Evolutionary conservation across 2,888 invertebrate species (phyloP).

Genomic region (Helleia helle): DNA sequence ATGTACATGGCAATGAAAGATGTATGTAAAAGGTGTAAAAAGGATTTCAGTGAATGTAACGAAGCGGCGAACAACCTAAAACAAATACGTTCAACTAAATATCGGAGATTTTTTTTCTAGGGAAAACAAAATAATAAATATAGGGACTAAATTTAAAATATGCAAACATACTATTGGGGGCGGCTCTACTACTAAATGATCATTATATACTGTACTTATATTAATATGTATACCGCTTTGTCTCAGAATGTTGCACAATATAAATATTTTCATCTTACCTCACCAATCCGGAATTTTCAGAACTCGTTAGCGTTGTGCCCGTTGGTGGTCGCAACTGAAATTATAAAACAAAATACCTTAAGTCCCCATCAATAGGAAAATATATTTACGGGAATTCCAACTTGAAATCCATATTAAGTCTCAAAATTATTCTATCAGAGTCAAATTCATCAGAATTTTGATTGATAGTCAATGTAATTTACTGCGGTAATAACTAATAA

Average conservation of each 20-base stretch:
- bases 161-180: neutral
- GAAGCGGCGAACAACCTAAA: slow-evolving; percentile 68
- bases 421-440: no score
- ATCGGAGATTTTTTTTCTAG: slow-evolving; percentile 1
- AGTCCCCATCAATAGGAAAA: neutral
- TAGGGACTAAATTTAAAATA: neutral
- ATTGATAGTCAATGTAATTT: no score
- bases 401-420: no score
- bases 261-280: slow-evolving; percentile 38
- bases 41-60: slow-evolving; percentile 42
- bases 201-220: no score
- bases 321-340: slow-evolving; percentile 69
- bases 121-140: slow-evolving; percentile 4
- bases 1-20: slow-evolving; percentile 43
- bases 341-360: neutral
- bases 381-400: no score
- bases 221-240: neutral
- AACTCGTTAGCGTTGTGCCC: slow-evolving; percentile 63
- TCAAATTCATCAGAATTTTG: no score
- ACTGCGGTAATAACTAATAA: no score
- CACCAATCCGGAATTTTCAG: slow-evolving; percentile 73
- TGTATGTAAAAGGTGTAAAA: slow-evolving; percentile 42
- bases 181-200: no score
- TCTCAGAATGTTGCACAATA: slow-evolving; percentile 8
- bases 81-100: slow-evolving; percentile 41